Percentiles rank a stretch among this genome's conserved stretches.
These are phyloP conservation scores for Oncorhynchus keta DNA, from an alignment of 2,113 vertebrate species.

Conservation along the genomic window DNA sequence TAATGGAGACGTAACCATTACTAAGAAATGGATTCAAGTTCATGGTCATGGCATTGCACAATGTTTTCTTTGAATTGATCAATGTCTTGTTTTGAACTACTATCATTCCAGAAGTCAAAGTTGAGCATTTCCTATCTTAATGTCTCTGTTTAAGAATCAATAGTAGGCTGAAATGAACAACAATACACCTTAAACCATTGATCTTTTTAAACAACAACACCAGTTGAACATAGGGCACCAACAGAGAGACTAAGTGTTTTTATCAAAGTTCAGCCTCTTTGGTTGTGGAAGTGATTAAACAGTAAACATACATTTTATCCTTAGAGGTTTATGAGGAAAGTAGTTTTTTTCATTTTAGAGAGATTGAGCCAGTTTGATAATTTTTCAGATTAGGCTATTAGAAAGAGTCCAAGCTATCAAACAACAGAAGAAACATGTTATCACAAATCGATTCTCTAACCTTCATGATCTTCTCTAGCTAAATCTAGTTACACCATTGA, in stretches of 20 bases:
- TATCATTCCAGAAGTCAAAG: neutral
- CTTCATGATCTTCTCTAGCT: no score
- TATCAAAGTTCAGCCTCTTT: neutral
- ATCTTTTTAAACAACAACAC: no score
- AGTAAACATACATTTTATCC: neutral
- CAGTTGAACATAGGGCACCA: no score
- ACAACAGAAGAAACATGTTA: neutral
- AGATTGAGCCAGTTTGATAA: neutral
- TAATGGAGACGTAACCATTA: no score
- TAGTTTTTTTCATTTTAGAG: neutral
- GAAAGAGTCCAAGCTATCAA: neutral
- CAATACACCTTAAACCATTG: no score
- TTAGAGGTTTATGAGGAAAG: neutral
- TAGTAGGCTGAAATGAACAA: no score
- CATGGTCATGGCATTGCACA: neutral
- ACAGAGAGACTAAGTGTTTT: neutral
- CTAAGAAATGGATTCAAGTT: no score
- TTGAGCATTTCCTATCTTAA: neutral
- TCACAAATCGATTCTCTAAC: neutral
- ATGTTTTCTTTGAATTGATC: neutral
- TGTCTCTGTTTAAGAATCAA: no score
- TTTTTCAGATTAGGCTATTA: neutral
- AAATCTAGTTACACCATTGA: no score
- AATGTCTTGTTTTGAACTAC: neutral
- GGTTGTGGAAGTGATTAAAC: neutral